Evolutionary conservation across 1,140 invertebrate genomes (phyloP).

Genomic region (Meloidogyne floridensis): DNA sequence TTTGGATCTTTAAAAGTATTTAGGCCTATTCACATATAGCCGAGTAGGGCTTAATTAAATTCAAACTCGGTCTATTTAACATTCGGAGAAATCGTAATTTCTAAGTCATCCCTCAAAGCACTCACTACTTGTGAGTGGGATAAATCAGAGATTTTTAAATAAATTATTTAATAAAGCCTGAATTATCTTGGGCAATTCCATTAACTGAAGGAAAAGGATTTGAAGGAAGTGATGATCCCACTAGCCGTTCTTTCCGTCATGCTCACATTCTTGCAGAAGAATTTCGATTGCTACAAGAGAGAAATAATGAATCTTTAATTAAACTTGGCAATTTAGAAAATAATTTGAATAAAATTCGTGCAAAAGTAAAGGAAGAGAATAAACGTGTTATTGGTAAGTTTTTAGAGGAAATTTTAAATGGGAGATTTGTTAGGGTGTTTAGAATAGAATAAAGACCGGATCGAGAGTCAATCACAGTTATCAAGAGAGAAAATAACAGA

Average conservation of each 20-base stretch:
- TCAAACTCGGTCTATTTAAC: too few relatives aligned
- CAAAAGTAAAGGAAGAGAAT: constrained; percentile 33
- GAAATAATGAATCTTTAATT: constrained; percentile 43
- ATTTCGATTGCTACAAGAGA: constrained; percentile 46
- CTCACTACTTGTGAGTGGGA: too few relatives aligned
- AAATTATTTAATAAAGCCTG: not conserved
- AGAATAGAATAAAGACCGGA: too few relatives aligned
- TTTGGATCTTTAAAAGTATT: too few relatives aligned
- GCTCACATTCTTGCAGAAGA: constrained; percentile 48
- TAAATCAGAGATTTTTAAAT: too few relatives aligned
- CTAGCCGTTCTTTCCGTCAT: constrained; percentile 34
- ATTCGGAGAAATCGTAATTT: too few relatives aligned
- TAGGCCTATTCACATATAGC: too few relatives aligned
- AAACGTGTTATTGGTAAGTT: constrained; percentile 37
- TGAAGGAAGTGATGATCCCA: not conserved
- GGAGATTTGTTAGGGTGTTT: not conserved
- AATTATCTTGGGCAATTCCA: not conserved
- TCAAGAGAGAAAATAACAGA: too few relatives aligned
- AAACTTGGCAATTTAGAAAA: constrained; percentile 23
- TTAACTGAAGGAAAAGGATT: not conserved
- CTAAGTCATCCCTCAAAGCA: too few relatives aligned
- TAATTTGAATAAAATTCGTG: constrained; percentile 38
- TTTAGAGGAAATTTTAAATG: not conserved
- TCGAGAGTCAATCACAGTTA: too few relatives aligned
- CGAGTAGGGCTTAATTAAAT: too few relatives aligned